Percentiles rank a stretch among this genome's conserved stretches.
Conservation (phyloP, 2,888 invertebrate species). For the Lathronympha strigana region DNA sequence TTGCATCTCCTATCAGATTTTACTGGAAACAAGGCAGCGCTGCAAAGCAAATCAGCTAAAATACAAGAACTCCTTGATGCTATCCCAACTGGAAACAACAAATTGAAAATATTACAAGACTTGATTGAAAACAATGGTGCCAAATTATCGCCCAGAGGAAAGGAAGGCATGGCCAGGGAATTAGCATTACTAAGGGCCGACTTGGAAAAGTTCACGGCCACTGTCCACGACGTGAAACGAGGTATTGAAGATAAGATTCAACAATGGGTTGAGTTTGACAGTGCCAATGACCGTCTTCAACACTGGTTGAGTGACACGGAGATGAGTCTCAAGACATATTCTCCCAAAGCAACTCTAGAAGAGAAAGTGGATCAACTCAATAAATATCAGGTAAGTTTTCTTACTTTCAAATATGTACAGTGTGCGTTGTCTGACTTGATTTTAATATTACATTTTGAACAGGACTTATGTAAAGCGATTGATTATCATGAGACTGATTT, state of each 20-base stretch:
- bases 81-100: conserved; percentile 90
- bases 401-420: conserved; percentile 34
- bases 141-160: conserved; percentile 91
- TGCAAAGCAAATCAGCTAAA: conserved; percentile 92
- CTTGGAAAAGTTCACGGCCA: conserved; percentile 91
- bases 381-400: conserved; percentile 91
- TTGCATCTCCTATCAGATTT: conserved; percentile 92
- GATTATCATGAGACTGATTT: conserved; percentile 89
- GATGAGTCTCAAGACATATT: conserved; percentile 92
- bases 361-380: conserved; percentile 96
- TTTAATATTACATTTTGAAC: conserved; percentile 71
- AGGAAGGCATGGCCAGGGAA: conserved; percentile 93
- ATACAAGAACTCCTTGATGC: conserved; percentile 92
- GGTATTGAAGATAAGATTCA: conserved; percentile 92
- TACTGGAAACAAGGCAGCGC: conserved; percentile 92
- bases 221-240: conserved; percentile 90
- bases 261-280: conserved; percentile 96
- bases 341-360: conserved; percentile 91
- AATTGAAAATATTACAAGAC: conserved; percentile 89
- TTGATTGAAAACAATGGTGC: conserved; percentile 88
- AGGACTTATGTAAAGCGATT: conserved; percentile 91
- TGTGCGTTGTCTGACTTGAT: conserved; percentile 44
- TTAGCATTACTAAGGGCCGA: conserved; percentile 91
- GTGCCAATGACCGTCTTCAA: conserved; percentile 91
- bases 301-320: conserved; percentile 95